Percentiles rank a stretch among this genome's conserved stretches.
phyloP scores from a whole-genome alignment of 2,797 vertebrate species.

The Brotula barbata region DNA sequence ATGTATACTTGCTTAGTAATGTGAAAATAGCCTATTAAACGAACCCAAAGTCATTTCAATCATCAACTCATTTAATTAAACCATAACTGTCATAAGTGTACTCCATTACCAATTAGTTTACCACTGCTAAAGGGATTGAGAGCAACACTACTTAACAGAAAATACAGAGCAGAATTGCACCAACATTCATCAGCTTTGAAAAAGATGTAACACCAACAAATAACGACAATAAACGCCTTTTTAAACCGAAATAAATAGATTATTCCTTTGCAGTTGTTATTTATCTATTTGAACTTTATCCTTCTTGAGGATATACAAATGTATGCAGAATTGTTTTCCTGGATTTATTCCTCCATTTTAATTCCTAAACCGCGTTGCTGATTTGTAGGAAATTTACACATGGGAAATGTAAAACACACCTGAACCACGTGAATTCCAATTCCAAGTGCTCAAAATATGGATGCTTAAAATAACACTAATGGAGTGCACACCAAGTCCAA shows the following conservation, averaged over 20 bases:
- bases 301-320: background rate
- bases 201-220: conserved; percentile 1
- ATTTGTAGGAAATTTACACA: background rate
- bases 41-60: no score
- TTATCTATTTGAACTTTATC: background rate
- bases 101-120: no score
- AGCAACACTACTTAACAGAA: background rate
- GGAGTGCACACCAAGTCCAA: no score
- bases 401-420: background rate
- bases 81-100: no score
- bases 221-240: no score
- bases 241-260: background rate
- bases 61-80: no score
- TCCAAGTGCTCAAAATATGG: no score
- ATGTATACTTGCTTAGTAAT: no score
- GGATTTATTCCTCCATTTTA: background rate
- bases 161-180: background rate
- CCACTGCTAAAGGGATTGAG: no score
- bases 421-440: no score
- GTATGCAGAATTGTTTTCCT: background rate
- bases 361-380: background rate
- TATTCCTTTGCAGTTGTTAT: background rate
- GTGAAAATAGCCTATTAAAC: no score
- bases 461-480: no score
- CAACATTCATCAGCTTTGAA: background rate